Base-by-base conservation (phyloP, 2,797 vertebrate species). In the Pterois miles region DNA sequence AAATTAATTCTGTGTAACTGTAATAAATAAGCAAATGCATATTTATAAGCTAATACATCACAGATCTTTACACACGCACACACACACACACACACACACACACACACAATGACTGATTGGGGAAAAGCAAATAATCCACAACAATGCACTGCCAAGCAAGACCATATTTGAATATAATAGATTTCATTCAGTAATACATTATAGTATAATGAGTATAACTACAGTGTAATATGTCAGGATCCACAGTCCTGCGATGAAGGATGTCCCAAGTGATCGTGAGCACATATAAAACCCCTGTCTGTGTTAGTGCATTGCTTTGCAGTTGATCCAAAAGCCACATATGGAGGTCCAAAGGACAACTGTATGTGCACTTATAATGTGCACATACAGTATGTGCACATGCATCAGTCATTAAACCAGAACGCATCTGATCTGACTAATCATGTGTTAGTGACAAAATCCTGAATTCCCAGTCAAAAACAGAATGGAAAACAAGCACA, bases 191-290 rank as follows among this genome's bases (percentile, higher is more conserved):
- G 18, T 48, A 20, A 48, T 10, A 48, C 20, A 48, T 10, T 16
- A n/a, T n/a, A n/a, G n/a, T n/a, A n/a, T n/a, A n/a, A n/a, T n/a
- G 20, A 10, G 43, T 48, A 20, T 20, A 48, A 48, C 46, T n/a
- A 48, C 46, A 48, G 40, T 48, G 46, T n/a, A 48, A 20, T n/a
- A n/a, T 10, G 46, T 48, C 46, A 48, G 2, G 18, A 48, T 48
- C 46, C 1, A 48, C 0, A 48, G 46, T 48, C 46, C 46, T 48
- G 46, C 6, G 18, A 48, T 8, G 20, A 18, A 10, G 0, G 20
- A 48, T 48, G 0, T 43, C 16, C 16, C 40, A 43, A 18, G 40
- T 48, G 46, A 48, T 2, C 46, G n/a, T 48, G 43, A 48, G 18
- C 18, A 20, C 2, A 18, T 8, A 18, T 20, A 48, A 20, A 48